phyloP scores from a whole-genome alignment of 2,888 invertebrate species.

The Cotesia congregata region DNA sequence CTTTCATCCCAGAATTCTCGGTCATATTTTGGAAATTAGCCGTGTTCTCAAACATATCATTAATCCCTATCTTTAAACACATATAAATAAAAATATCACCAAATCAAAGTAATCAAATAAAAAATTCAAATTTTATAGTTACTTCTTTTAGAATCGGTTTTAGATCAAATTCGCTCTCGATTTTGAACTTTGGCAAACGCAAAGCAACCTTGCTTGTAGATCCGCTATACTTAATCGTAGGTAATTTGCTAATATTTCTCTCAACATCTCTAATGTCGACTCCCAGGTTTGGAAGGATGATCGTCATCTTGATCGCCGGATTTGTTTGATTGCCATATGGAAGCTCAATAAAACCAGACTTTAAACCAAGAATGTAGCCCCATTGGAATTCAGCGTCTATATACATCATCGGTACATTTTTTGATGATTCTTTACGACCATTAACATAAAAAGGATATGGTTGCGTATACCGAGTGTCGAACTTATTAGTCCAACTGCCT shows the following conservation, averaged over 20 bases:
- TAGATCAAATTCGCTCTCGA: constrained; percentile 78
- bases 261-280: not conserved
- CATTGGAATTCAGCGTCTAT: constrained; percentile 72
- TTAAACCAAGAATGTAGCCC: constrained; percentile 70
- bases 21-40: constrained; percentile 80
- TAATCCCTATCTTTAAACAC: constrained; percentile 72
- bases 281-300: not conserved
- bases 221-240: not conserved
- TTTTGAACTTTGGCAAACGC: constrained; percentile 82
- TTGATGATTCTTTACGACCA: constrained; percentile 65
- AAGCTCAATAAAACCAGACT: constrained; percentile 77
- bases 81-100: not conserved
- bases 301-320: not conserved
- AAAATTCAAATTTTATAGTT: not conserved
- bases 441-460: constrained; percentile 75
- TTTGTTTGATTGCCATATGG: constrained; percentile 72
- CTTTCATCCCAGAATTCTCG: constrained; percentile 71
- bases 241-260: not conserved
- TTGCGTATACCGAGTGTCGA: not conserved
- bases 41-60: constrained; percentile 74
- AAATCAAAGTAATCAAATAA: not conserved
- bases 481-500: constrained; percentile 75
- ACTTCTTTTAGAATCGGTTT: not conserved
- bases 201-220: not conserved
- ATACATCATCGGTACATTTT: constrained; percentile 80